Evolutionary conservation across 2,797 vertebrate species (phyloP), one percentile per base, ranked within the genome.

Genomic region (Sciaenops ocellatus): DNA sequence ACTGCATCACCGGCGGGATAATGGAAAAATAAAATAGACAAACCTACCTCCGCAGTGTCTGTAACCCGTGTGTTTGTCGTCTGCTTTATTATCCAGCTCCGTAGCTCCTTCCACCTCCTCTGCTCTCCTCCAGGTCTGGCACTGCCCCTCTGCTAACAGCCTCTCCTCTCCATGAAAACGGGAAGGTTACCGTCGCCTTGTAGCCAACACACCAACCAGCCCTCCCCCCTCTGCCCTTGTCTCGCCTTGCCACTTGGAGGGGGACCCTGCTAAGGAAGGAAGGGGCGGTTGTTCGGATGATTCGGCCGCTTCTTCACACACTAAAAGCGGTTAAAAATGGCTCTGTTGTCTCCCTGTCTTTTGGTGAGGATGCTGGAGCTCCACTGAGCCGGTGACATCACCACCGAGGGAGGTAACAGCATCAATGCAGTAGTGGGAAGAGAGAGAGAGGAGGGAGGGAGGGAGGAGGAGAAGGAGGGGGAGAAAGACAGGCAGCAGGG

Each of bases 361-460:
- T 10, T 64, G 86, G 87, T 78, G 71, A 92, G 93, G 95, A 95
- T 96, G 95, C 95, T 95, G 9, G 87, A 93, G 92, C 87, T 83
- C 81, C 83, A 88, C 86, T 79, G 93, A 94, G 90, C 82, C 90
- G 86, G 90, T 96, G 95, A 96, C 95, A 88, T 95, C 95, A 96
- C 75, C 92, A 69, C 78, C 59, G 90, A 93, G 91, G 91, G 94
- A 93, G 91, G 93, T 80, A 94, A 86, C 87, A 89, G 92, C 92
- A 92, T 93, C 93, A 90, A 92, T 94, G 95, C 94, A 93, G 94
- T 84, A 83, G 78, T 56, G 89, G 81, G 80, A 61, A 70, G 74
- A 60, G 66, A 62, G 76, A 26, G 78, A 47, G 69, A 17, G 5
- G 52, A 15, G 61, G 28, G 42, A 17, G 20, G 24, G 30, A 34